Base-by-base conservation (phyloP, 2,888 invertebrate genomes). In the Plutella xylostella region DNA sequence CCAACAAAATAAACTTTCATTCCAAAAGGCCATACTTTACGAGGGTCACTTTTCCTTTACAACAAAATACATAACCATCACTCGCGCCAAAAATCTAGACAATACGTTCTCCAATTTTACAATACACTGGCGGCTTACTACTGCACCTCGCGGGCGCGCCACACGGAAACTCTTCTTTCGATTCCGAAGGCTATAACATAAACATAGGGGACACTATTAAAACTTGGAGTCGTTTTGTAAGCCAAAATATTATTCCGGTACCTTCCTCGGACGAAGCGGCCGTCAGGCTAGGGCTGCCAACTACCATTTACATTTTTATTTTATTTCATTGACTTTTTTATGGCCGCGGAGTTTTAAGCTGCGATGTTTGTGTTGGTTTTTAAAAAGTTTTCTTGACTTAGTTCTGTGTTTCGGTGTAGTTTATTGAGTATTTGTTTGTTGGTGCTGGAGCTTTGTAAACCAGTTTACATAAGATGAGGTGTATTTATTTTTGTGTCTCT, bases 231-330 rank as follows among this genome's bases (percentile, higher is more conserved):
- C 80, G 77, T 82, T 80, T 68, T 73, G 80, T 78, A 69, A 79
- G 79, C 80, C 82, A 75, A 83, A 82, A 82, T 83, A 83, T 80
- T 82, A 80, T 82, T 76, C 79, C 71, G 70, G 66, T 70, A 79
- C 80, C 82, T 78, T 76, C 66, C 63, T 76, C 72, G 77, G 73
- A 76, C 75, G 72, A 59, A 54, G 48, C 54, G 42, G 48, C 55
- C 60, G 64, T 63, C 65, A 60, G 49, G 46, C 50, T 58, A 82
- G 82, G 82, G 82, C 55, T 83, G 76, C 65, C 80, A 67, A 61
- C 53, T 52, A 47, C 52, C 52, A 73, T 77, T 77, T 70, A 66
- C 76, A 76, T 74, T 74, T 74, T 72, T 75, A 72, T 73, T 65
- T 70, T 68, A 66, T 67, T 64, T 63, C 65, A 67, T 64, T 61